These are phyloP conservation scores for Zootermopsis nevadensis DNA, from an alignment of 2,888 invertebrate genomes.

Conservation along the genomic window DNA sequence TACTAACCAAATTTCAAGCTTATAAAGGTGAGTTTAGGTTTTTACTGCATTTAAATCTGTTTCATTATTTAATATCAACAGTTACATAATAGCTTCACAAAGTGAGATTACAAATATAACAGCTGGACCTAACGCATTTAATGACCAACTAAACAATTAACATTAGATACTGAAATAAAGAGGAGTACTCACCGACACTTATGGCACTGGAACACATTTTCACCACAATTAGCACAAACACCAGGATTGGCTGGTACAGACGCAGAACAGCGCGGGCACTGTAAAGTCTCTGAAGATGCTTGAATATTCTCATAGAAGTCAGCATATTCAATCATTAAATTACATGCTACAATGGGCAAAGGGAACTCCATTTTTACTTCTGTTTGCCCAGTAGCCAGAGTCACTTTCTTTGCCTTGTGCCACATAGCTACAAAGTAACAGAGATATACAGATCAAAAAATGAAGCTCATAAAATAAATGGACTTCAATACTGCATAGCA, in stretches of 20 bases:
- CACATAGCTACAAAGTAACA: conserved; percentile 75
- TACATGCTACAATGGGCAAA: conserved; percentile 96
- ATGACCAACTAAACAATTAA: too few species aligned
- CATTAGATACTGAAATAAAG: too few species aligned
- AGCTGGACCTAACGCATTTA: too few species aligned
- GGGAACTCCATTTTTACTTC: conserved; percentile 98
- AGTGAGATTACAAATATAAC: too few species aligned
- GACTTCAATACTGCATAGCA: too few species aligned
- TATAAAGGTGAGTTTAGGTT: too few species aligned
- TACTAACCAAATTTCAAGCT: too few species aligned
- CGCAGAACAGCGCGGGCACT: conserved; percentile 96
- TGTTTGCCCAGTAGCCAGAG: conserved; percentile 89
- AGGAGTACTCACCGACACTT: conserved; percentile 81
- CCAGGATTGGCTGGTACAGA: conserved; percentile 98
- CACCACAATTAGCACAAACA: conserved; percentile 96
- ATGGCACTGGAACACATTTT: conserved; percentile 99
- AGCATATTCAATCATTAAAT: conserved; percentile 97
- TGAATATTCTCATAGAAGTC: conserved; percentile 98
- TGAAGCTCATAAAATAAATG: too few species aligned
- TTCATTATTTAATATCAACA: too few species aligned
- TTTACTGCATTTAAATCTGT: too few species aligned
- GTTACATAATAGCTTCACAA: too few species aligned
- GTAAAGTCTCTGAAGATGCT: conserved; percentile 91
- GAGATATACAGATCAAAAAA: too few species aligned
- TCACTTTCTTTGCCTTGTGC: conserved; percentile 96